Base-by-base conservation (phyloP, 2,797 vertebrate genomes). In the Emys orbicularis region DNA sequence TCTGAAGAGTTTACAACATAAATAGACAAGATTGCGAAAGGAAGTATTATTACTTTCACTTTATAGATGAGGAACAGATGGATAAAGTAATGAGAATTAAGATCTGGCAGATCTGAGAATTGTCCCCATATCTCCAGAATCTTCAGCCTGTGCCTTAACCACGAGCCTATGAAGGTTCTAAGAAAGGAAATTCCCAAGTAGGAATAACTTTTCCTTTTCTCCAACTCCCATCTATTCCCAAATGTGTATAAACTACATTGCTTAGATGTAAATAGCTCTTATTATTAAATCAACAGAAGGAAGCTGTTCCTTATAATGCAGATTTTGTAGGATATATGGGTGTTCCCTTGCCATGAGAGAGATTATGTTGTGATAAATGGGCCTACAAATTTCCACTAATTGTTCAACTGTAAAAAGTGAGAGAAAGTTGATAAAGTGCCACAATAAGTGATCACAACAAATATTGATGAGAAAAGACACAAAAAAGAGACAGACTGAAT, bases 91-190 rank as follows among this genome's bases (percentile, higher is more conserved):
- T 92, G 94, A 80, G 19, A 82, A 31, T 1, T 47, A 90, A 87
- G 41, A 59, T 53, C 7, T 90, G 50, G 4, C 50, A 94, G 83
- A 91, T 81, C 83, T 81, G 83, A 79, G 50, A 47, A 49, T 3
- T 1, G 1, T 16, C 83, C 53, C 41, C 0, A 0, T 50, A 4
- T 86, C 72, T 79, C 11, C 23, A 37, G 80, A 56, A 88, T n/a
- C 18, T 57, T 90, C 57, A 91, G 52, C 16, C 0, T 0, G 6
- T 61, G 5, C 29, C 86, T 93, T 85, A 79, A 47, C 27, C 86
- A 54, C 6, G 56, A 84, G 84, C 25, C 12, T 37, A 41, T 15
- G 41, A 47, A 76, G 9, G 1, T 84, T 21, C 82, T 86, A 92
- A 18, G 31, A 94, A 90, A 79, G 83, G 8, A 59, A 83, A 65